Conservation (phyloP, 2,113 vertebrate genomes). For the Oostethus manadensis region DNA sequence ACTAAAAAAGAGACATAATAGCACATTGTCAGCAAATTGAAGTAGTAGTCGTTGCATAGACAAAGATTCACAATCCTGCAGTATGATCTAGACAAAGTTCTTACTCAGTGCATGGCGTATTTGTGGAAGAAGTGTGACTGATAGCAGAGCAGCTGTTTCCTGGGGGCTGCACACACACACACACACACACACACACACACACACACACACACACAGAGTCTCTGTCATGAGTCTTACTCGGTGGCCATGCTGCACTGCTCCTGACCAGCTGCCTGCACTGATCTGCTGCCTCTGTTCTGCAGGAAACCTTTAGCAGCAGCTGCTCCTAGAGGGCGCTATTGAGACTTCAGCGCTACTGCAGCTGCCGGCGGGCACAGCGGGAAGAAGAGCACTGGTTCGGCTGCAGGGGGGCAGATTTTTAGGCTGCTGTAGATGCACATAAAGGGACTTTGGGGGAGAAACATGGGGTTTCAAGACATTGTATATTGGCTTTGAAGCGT, state of each 20-base stretch:
- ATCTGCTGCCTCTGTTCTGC: constrained; percentile 20
- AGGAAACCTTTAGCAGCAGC: constrained; percentile 6
- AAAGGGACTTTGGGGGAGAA: neutral
- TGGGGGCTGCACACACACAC: constrained; percentile 33
- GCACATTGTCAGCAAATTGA: constrained; percentile 9
- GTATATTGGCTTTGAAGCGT: too few relatives aligned
- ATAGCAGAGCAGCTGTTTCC: constrained; percentile 63
- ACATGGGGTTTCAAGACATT: too few relatives aligned
- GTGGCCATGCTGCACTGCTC: constrained; percentile 37
- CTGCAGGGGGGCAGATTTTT: neutral
- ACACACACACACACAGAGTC: constrained; percentile 4
- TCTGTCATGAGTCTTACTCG: constrained; percentile 10
- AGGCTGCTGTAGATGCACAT: neutral
- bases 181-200: neutral
- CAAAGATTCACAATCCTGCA: neutral
- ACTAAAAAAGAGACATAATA: neutral
- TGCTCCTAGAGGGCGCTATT: constrained; percentile 61
- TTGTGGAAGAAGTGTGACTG: constrained; percentile 38
- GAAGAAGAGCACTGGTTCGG: constrained; percentile 9
- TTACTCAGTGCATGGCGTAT: constrained; percentile 5
- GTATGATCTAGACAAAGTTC: neutral
- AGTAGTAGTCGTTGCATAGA: neutral
- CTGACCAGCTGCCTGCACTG: constrained; percentile 43
- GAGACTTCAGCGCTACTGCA: constrained; percentile 16
- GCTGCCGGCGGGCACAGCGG: constrained; percentile 26